Percentiles rank a stretch among this genome's conserved stretches.
These are phyloP conservation scores for Reticulitermes speratus DNA, from an alignment of 1,140 invertebrate species.

Conservation along the genomic window DNA sequence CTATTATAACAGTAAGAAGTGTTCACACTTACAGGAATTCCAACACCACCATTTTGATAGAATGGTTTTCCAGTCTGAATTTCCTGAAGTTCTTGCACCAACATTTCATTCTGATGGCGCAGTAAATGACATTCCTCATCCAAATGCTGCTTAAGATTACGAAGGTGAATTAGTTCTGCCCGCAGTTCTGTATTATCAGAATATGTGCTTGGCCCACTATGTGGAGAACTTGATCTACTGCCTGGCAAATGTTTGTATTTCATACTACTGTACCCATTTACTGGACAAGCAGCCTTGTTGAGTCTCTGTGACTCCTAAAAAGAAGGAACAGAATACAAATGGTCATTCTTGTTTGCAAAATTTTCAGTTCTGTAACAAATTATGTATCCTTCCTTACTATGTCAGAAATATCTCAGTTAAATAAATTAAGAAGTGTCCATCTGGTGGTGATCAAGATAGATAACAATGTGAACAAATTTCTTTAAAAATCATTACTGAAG, in stretches of 20 bases:
- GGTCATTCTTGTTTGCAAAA: neutral
- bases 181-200: neutral
- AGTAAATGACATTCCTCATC: constrained; percentile 50
- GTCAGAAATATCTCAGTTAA: too few species aligned
- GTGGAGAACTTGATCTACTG: neutral
- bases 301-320: neutral
- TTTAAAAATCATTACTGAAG: too few species aligned
- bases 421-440: too few species aligned
- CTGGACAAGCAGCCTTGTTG: neutral
- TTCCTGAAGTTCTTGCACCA: constrained; percentile 48
- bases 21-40: neutral
- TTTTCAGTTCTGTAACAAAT: too few species aligned
- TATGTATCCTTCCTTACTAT: too few species aligned
- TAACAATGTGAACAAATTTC: too few species aligned
- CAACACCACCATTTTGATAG: neutral
- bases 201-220: neutral
- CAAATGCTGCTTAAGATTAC: constrained; percentile 48
- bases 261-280: neutral
- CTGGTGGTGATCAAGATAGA: too few species aligned
- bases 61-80: neutral
- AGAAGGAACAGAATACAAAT: neutral
- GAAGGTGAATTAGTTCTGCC: constrained; percentile 47
- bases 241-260: neutral
- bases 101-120: constrained; percentile 50
- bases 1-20: too few species aligned